These are phyloP conservation scores for Zosterops japonicus DNA, from an alignment of 2,113 vertebrate genomes.

Conservation along the genomic window DNA sequence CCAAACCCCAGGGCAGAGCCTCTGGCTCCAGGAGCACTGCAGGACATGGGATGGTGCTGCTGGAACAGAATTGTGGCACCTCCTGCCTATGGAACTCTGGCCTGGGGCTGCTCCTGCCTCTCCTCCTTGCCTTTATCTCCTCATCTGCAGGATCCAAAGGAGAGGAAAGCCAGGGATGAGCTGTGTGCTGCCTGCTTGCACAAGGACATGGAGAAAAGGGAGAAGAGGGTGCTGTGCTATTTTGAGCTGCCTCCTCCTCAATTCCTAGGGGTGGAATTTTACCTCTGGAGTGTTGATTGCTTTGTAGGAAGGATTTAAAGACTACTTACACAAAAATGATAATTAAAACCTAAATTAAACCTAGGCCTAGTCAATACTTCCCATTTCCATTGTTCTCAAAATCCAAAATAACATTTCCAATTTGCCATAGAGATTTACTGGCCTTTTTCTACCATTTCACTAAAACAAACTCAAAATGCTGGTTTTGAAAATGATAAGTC, in stretches of 20 bases:
- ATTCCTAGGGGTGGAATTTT: conserved; percentile 35
- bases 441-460: not conserved
- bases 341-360: conserved; percentile 34
- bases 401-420: not conserved
- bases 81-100: not conserved
- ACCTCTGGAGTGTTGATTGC: not conserved
- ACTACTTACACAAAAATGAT: not conserved
- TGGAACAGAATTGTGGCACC: not conserved
- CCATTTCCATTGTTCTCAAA: not conserved
- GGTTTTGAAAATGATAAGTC: not conserved
- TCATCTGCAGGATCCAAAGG: not conserved
- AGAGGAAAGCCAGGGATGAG: not conserved
- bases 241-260: conserved; percentile 39
- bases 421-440: not conserved
- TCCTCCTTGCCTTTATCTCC: not conserved
- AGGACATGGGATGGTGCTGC: not conserved
- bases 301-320: conserved; percentile 33
- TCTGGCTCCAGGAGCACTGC: not conserved
- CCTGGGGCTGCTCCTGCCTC: not conserved
- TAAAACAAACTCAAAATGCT: not conserved
- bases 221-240: conserved; percentile 15
- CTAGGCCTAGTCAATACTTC: not conserved
- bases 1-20: not conserved
- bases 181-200: not conserved
- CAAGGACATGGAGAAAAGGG: not conserved